Percentiles rank a stretch among this genome's conserved stretches.
Conservation (phyloP, 2,888 invertebrate genomes). For the Heliconius erato region DNA sequence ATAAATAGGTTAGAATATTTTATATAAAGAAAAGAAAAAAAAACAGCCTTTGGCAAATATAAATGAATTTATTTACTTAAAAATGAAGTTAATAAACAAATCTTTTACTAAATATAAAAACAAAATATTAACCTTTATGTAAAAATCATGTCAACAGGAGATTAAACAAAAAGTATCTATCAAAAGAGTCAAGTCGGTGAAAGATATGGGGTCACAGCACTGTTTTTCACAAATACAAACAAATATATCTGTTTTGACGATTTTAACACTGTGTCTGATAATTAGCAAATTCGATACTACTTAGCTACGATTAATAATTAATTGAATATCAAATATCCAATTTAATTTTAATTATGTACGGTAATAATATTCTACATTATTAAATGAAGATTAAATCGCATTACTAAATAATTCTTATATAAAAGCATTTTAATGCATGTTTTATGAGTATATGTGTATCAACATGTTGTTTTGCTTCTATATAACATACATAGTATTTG, state of each 20-base stretch:
- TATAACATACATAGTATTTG: not conserved
- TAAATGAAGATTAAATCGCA: not conserved
- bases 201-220: not conserved
- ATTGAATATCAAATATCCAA: slow-evolving; percentile 20
- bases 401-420: slow-evolving; percentile 3
- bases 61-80: not conserved
- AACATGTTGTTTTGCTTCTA: not conserved
- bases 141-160: not conserved
- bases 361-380: slow-evolving; percentile 11
- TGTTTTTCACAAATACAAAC: not conserved
- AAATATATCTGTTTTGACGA: not conserved
- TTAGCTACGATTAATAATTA: slow-evolving; percentile 4
- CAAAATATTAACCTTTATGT: not conserved
- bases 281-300: slow-evolving; percentile 11
- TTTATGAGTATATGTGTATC: not conserved
- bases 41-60: not conserved
- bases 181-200: not conserved
- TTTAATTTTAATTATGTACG: slow-evolving; percentile 14
- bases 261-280: slow-evolving; percentile 2
- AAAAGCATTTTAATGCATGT: slow-evolving; percentile 10
- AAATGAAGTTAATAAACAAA: not conserved
- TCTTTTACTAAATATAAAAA: not conserved
- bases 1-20: not conserved
- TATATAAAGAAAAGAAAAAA: not conserved
- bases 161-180: not conserved